Evolutionary conservation across 2,888 invertebrate genomes (phyloP), one percentile per base, ranked within the genome.

Genomic region (Emmelina monodactyla): DNA sequence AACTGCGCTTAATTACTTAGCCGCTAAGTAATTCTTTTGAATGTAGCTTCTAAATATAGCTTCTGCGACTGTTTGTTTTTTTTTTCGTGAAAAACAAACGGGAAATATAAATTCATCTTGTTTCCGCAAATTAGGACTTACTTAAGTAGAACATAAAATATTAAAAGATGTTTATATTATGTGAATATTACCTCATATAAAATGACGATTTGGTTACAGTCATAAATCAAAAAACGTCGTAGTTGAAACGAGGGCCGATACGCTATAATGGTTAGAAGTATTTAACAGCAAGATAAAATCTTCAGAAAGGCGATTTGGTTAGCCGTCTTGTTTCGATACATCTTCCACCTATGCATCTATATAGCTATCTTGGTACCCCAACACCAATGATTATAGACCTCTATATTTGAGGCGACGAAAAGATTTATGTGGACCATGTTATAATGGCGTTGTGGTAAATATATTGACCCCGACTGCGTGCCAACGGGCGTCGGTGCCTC

Each of bases 241-340:
- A 63, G 69, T 69, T 60, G 53, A 60, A 66, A 60, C 55, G 64
- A 67, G 68, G 62, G 66, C 53, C 57, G 64, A 70, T 70, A 65
- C 64, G 71, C 63, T 67, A 59, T 73, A 71, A 72, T 73, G 71
- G 72, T 69, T 70, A 68, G 64, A 75, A 76, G 72, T 75, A 76
- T 76, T 78, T 78, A 78, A 76, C 71, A 65, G 68, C 55, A 59
- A 75, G 78, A 78, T 78, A 76, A 73, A 76, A 78, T 78, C 78
- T 78, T 65, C 71, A 76, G 75, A 78, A 78, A 78, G 64, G 72
- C 71, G 71, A 75, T 76, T 78, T 72, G 73, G 75, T 73, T 64
- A 69, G 70, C 70, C 70, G 70, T 72, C 75, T 72, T 70, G 71
- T 75, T 75, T 75, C 63, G 69, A 70, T 73, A 70, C 69, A 63